Base-by-base conservation (phyloP, 2,888 invertebrate species). In the Epinotia ramella region DNA sequence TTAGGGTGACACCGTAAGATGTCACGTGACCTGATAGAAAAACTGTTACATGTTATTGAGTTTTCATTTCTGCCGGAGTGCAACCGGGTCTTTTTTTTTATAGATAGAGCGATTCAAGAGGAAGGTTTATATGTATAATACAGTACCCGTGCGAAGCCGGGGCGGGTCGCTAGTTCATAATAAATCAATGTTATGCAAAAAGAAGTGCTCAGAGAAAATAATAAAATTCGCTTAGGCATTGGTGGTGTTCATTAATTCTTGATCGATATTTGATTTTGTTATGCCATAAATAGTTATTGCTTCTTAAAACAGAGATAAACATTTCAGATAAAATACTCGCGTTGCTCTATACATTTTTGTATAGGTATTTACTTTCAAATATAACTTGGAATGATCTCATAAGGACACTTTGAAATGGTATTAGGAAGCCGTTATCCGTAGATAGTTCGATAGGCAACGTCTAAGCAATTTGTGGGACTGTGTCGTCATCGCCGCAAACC, bases 401-500 rank as follows among this genome's bases (percentile, higher is more conserved):
- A 82, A 81, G n/a, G 78, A 20, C 77, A 71, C n/a, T 44, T 64
- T 73, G 75, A 81, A 83, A 81, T 82, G 81, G 82, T 80, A 80
- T 82, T 79, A 83, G 79, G 80, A 82, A 82, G 75, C 81, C 78
- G 79, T 83, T 80, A 81, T 81, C 75, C 78, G 73, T 49, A 57
- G 74, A 73, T 69, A 73, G 74, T 69, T 74, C 65, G 65, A 65
- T 65, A 57, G 71, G 49, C 46, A 67, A 64, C 44, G 70, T 70
- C 59, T 60, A 65, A 75, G 70, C 65, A 70, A 70, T 70, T 65
- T 64, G 46, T 33, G 59, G 77, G 79, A 79, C 71, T 70, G 80
- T 78, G 75, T 76, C 73, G 78, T 83, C 82, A 81, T 9, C 53
- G 53, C 53, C 53, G 7, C 84, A 84, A 84, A 85, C 83, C 84